phyloP scores from a whole-genome alignment of 2,888 invertebrate genomes.

The Latheticus oryzae region DNA sequence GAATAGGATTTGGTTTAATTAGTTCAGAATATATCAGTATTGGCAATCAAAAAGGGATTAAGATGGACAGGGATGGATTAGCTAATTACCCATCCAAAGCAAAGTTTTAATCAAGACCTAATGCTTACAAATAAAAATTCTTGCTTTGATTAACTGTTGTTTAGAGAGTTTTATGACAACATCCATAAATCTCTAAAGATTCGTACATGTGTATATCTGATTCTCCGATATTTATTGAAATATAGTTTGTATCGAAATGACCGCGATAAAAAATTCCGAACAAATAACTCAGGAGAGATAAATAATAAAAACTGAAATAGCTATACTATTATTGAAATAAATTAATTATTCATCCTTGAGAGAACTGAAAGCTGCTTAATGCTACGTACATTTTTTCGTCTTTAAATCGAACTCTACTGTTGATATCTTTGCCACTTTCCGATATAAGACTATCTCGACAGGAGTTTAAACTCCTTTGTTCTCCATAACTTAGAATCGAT shows the following conservation, averaged over 20 bases:
- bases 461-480: constrained; percentile 33
- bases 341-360: no score
- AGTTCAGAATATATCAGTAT: constrained; percentile 1
- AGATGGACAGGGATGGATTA: no score
- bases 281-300: not conserved
- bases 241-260: not conserved
- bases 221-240: constrained; percentile 2
- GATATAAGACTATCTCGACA: constrained; percentile 23
- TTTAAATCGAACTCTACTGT: constrained; percentile 14
- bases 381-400: constrained; percentile 10
- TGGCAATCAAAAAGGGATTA: not conserved
- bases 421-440: constrained; percentile 23
- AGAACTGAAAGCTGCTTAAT: no score
- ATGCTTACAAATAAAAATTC: no score
- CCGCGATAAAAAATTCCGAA: not conserved
- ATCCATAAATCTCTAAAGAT: constrained; percentile 1
- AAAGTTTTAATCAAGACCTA: no score
- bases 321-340: no score
- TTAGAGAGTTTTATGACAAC: constrained; percentile 5
- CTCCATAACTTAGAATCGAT: constrained; percentile 33
- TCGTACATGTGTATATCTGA: not conserved
- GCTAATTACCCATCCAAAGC: no score
- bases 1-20: constrained; percentile 2
- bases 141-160: no score
- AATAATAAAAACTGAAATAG: no score